Evolutionary conservation across 2,888 invertebrate genomes (phyloP), one percentile per base, ranked within the genome.

Genomic region (Troilus luridus): DNA sequence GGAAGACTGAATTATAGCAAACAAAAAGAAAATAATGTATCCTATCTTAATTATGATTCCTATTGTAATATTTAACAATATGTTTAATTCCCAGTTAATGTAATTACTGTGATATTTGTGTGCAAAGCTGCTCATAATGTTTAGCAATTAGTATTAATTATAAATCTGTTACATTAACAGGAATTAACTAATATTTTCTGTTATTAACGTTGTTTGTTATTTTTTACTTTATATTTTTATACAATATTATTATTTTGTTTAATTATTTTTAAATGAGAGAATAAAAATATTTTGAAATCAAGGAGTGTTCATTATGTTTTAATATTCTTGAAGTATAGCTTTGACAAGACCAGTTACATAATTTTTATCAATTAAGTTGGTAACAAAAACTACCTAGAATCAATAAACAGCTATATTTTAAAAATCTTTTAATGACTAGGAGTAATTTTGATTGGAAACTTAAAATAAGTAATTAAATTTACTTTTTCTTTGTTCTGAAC

Each of bases 151-250:
- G 72, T 77, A 77, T 19, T 77, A 41, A 77, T 77, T 12, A 41
- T 77, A 8, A 77, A 77, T 41, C 72, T 77, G 72, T 77, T 77
- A 77, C 41, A 77, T 77, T 77, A 77, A 77, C 72, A 77, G 72
- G 7, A 41, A 41, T 41, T 41, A 77, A 77, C 24, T 24, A 77
- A 77, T 12, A 77, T 17, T 77, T 77, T 77, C 17, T 41, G 17
- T 77, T 17, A 72, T 27, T 72, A 72, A 72, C 6, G 10, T 12
- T 67, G 19, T 9, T n/a, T 67, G 24, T 67, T 24, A 67, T 77
- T 67, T 77, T 14, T 41, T 77, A 77, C 41, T 77, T 27, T 77
- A 9, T 77, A 17, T 77, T 77, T 19, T 5, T 77, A 41, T 41
- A 9, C 41, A 8, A 77, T 41, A 41, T 41, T 17, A 24, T 24